These are phyloP conservation scores for Ceratoteleas bidentatus DNA, from an alignment of 1,140 invertebrate genomes.

Conservation along the genomic window DNA sequence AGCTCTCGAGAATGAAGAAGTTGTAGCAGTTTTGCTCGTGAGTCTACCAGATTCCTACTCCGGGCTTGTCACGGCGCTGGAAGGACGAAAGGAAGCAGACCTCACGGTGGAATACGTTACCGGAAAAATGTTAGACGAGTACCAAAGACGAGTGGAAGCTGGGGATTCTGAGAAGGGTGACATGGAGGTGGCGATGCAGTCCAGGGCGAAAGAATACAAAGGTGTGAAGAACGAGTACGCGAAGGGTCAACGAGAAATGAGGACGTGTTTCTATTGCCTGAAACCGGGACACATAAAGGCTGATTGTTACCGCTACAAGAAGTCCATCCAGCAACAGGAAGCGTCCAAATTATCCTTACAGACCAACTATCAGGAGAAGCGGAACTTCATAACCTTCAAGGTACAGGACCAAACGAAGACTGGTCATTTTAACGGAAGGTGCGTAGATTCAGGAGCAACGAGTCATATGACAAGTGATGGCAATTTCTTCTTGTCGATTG, in stretches of 20 bases:
- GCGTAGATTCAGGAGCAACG: slow-evolving; percentile 20
- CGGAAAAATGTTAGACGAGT: slow-evolving; percentile 51
- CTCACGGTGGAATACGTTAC: slow-evolving; percentile 62
- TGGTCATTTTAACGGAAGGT: neutral
- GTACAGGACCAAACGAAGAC: neutral
- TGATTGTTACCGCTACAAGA: slow-evolving; percentile 6
- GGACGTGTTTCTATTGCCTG: slow-evolving; percentile 32
- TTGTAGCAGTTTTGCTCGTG: slow-evolving; percentile 59
- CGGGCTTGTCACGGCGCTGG: slow-evolving; percentile 56
- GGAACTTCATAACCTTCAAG: neutral
- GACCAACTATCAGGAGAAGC: neutral
- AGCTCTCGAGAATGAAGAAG: slow-evolving; percentile 56
- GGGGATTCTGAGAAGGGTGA: neutral
- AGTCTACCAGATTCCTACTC: slow-evolving; percentile 63
- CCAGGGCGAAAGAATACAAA: too few species aligned
- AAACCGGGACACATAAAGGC: slow-evolving; percentile 42
- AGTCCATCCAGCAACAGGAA: neutral
- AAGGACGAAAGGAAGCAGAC: slow-evolving; percentile 61
- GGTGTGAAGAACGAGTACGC: neutral
- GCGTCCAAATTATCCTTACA: neutral
- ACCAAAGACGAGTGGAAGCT: slow-evolving; percentile 16
- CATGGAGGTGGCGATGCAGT: slow-evolving; percentile 1
- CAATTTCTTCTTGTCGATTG: slow-evolving; percentile 12
- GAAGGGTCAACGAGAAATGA: slow-evolving; percentile 12
- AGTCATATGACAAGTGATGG: slow-evolving; percentile 47